Evolutionary conservation across 2,888 invertebrate species (phyloP).

Genomic region (Thymelicus acteon): DNA sequence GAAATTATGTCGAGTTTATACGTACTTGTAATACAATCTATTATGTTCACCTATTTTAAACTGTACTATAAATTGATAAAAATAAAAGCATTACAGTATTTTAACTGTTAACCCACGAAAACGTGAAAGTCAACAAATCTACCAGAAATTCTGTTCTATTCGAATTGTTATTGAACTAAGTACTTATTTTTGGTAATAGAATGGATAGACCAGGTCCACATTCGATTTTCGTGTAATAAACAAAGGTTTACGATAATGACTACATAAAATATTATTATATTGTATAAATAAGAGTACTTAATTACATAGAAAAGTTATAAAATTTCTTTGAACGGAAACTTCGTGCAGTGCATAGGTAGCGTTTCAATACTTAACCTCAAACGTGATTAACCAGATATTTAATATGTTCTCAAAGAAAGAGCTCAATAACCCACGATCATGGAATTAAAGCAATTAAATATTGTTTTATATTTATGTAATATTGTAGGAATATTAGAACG

Average conservation of each 20-base stretch:
- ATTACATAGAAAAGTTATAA: neutral
- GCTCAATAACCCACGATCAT: constrained; percentile 34
- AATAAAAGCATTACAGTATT: neutral
- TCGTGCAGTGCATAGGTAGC: constrained; percentile 22
- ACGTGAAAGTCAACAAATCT: neutral
- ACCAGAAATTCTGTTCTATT: neutral
- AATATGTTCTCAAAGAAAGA: neutral
- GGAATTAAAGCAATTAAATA: constrained; percentile 36
- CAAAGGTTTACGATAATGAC: neutral
- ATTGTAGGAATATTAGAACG: constrained; percentile 53
- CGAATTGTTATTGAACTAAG: neutral
- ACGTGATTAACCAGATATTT: constrained; percentile 31
- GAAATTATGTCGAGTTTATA: constrained; percentile 68
- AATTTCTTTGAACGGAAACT: constrained; percentile 16
- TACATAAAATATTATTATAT: neutral
- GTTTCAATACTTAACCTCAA: constrained; percentile 70
- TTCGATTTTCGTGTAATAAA: neutral
- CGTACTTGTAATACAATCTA: constrained; percentile 46
- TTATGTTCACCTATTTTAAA: constrained; percentile 26
- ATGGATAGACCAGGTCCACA: neutral
- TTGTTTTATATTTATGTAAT: constrained; percentile 34
- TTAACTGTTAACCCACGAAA: neutral
- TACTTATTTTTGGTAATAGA: neutral
- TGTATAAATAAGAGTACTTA: neutral
- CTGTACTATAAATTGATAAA: constrained; percentile 3